Percentiles rank a stretch among this genome's conserved stretches.
phyloP scores from a whole-genome alignment of 2,888 invertebrate species.

The Toxonevra muliebris region DNA sequence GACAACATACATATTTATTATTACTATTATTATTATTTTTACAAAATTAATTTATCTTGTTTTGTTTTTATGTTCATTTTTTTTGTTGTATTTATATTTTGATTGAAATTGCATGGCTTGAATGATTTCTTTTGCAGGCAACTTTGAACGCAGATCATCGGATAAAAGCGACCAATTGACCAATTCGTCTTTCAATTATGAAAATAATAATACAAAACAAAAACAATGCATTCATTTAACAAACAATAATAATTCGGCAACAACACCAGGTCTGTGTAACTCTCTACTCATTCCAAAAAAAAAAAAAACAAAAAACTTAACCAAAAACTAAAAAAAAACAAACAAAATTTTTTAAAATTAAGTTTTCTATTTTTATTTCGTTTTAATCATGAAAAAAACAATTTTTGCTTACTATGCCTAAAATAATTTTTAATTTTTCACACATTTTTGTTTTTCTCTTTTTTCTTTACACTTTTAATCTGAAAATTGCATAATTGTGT shows the following conservation, averaged over 20 bases:
- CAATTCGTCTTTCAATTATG: slow-evolving; percentile 63
- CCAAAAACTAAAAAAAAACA: slow-evolving; percentile 30
- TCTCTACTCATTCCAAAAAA: slow-evolving; percentile 41
- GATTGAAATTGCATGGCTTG: slow-evolving; percentile 63
- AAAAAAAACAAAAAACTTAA: slow-evolving; percentile 34
- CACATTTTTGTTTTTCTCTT: slow-evolving; percentile 22
- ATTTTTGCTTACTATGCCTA: slow-evolving; percentile 1
- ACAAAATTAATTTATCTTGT: background rate
- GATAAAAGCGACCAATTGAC: slow-evolving; percentile 65
- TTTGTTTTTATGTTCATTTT: slow-evolving; percentile 3
- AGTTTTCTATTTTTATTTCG: slow-evolving; percentile 18
- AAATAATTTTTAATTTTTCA: slow-evolving; percentile 9
- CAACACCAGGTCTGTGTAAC: slow-evolving; percentile 65
- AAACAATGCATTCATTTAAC: slow-evolving; percentile 64
- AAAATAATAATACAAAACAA: slow-evolving; percentile 63
- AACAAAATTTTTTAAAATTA: background rate
- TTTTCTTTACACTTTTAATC: slow-evolving; percentile 1
- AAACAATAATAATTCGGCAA: slow-evolving; percentile 64
- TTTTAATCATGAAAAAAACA: background rate
- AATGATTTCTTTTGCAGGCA: slow-evolving; percentile 65
- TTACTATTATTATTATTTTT: no score
- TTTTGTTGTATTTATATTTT: slow-evolving; percentile 15
- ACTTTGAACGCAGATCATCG: slow-evolving; percentile 65
- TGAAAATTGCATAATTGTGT: background rate
- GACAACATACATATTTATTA: no score